A percentile compares a stretch with the other conserved stretches of the same genome.
These are phyloP conservation scores for Takifugu rubripes DNA, from an alignment of 2,797 vertebrate genomes.

Conservation along the genomic window DNA sequence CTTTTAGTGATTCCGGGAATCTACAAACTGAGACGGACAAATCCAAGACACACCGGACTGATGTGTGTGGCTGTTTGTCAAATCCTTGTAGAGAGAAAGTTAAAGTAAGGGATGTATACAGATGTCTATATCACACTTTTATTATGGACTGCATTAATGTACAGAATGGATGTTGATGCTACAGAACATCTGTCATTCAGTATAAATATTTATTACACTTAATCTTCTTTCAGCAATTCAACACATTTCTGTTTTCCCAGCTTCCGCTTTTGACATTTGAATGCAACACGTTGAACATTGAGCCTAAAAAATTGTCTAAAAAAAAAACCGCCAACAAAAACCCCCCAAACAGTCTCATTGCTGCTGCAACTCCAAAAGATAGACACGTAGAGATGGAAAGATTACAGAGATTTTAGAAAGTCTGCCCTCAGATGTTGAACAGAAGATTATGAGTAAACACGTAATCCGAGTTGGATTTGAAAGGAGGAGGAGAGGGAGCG, in stretches of 20 bases:
- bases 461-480: conserved; percentile 74
- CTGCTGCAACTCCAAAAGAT: conserved; percentile 42
- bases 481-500: background rate
- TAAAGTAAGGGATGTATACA: conserved; percentile 21
- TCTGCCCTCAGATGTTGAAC: conserved; percentile 73
- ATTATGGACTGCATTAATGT: conserved; percentile 9
- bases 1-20: conserved; percentile 14
- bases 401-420: conserved; percentile 76
- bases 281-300: conserved; percentile 15
- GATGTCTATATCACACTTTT: conserved; percentile 24
- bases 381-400: conserved; percentile 59
- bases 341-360: conserved; percentile 2
- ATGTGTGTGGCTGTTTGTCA: too few relatives aligned
- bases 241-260: conserved; percentile 2
- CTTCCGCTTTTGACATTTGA: background rate
- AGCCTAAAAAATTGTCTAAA: background rate
- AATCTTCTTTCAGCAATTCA: conserved; percentile 4
- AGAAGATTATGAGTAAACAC: conserved; percentile 74
- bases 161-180: conserved; percentile 6
- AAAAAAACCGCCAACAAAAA: conserved; percentile 1
- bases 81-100: conserved; percentile 10
- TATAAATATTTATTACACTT: conserved; percentile 9
- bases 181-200: background rate
- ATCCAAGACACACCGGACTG: conserved; percentile 12
- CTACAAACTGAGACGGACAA: conserved; percentile 3